Base-by-base conservation (phyloP, 2,888 invertebrate genomes). In the Eulithis testata region DNA sequence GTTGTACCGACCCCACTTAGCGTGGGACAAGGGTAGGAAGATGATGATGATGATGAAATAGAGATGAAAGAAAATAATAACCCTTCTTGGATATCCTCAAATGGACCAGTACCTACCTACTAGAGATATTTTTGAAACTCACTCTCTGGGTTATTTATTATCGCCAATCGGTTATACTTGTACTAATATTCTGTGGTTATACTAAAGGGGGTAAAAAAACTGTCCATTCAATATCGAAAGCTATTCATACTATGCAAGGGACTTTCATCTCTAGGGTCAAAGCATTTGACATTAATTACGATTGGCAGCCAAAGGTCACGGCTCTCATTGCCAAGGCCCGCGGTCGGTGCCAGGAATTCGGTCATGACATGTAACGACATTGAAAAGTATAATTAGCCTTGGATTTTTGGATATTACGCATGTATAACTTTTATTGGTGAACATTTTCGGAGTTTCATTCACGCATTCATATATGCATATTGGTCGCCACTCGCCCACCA, bases 261-360 rank as follows among this genome's bases (percentile, higher is more conserved):
- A 51, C 51, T 60, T 51, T 44, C 8, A 45, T 56, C 27, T 51
- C 43, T 43, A 7, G 47, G 27, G 37, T 61, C 54, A 49, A 61
- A 54, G 47, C 27, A 61, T 61, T 49, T 49, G 54, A 61, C 54
- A 31, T 40, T 27, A 54, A 54, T 61, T 61, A 40, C 40, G 11
- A 49, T 61, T 54, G 49, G 54, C 40, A 37, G 53, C n/a, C 21
- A 36, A 36, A 45, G 40, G 49, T 43, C 61, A 31, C 60, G 43
- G 47, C 27, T 47, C 52, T 12, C 61, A 61, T 54, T 61, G 61
- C 27, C 61, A 61, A 61, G 61, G 61, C 11, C 49, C n/a, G 27
- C 27, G 44, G 54, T 11, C 45, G 8, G 40, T 9, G 40, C 40
- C 40, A 21, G 27, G 61, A 21, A 51, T 45, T 21, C 21, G 53